Conservation (phyloP, 2,113 vertebrate species). For the Leptobrachium leishanense region DNA sequence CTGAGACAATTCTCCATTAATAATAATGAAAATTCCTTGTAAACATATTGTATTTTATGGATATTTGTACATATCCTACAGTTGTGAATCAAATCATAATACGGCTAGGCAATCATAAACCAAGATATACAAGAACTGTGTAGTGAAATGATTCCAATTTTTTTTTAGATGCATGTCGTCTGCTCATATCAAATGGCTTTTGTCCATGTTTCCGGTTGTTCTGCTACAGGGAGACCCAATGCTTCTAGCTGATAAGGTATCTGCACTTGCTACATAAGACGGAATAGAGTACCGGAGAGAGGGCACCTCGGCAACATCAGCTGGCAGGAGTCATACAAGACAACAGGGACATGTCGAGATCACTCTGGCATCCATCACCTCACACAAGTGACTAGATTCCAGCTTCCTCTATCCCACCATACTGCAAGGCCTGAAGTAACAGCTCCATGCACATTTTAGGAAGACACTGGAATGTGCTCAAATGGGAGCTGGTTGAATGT, state of each 20-base stretch:
- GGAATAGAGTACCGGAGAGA: conserved; percentile 57
- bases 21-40: too few species aligned
- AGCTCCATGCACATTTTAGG: conserved; percentile 64
- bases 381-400: conserved; percentile 91
- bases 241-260: conserved; percentile 77
- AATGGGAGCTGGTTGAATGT: neutral
- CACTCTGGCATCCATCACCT: conserved; percentile 98
- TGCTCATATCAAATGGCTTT: conserved; percentile 52
- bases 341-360: conserved; percentile 79
- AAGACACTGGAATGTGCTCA: conserved; percentile 46
- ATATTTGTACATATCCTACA: too few species aligned
- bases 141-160: neutral
- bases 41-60: too few species aligned
- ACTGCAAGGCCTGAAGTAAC: conserved; percentile 69
- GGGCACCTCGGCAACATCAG: conserved; percentile 57
- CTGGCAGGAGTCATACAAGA: conserved; percentile 60
- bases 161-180: neutral
- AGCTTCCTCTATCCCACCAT: conserved; percentile 71
- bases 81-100: too few species aligned
- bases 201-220: conserved; percentile 69
- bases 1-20: too few species aligned
- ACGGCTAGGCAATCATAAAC: too few species aligned
- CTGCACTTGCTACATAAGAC: conserved; percentile 55
- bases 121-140: too few species aligned
- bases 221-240: conserved; percentile 58